Percentiles rank a stretch among this genome's conserved stretches.
Conservation (phyloP, 1,140 invertebrate genomes). For the Leptopilina clavipes region DNA sequence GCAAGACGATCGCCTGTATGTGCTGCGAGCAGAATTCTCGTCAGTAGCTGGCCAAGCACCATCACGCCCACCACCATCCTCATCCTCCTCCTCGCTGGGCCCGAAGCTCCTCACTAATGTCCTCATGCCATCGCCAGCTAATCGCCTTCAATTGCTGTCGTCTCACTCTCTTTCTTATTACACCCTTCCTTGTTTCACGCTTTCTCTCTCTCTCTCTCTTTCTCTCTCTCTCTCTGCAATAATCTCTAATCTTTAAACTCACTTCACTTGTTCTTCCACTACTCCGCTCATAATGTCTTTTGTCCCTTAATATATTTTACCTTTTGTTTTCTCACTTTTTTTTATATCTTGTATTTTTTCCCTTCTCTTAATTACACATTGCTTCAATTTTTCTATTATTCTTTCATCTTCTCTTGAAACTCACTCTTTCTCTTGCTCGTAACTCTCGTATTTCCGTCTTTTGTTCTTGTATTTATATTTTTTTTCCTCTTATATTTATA, state of each 20-base stretch:
- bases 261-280: constrained; percentile 30
- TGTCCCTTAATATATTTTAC: constrained; percentile 36
- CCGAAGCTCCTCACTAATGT: constrained; percentile 69
- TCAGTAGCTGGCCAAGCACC: constrained; percentile 73
- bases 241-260: constrained; percentile 36
- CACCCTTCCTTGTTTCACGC: too few species aligned
- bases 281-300: neutral
- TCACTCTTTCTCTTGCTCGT: neutral
- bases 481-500: too few species aligned
- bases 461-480: too few species aligned
- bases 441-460: neutral
- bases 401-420: too few species aligned
- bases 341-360: neutral
- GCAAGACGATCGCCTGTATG: constrained; percentile 72
- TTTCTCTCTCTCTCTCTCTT: constrained; percentile 9
- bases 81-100: constrained; percentile 73
- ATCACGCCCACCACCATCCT: constrained; percentile 73
- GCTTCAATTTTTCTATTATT: neutral
- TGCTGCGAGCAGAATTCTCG: constrained; percentile 70
- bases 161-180: too few species aligned
- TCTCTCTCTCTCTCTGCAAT: neutral
- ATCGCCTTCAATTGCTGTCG: constrained; percentile 52
- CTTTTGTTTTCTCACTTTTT: constrained; percentile 29
- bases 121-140: constrained; percentile 71
- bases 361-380: constrained; percentile 27